Evolutionary conservation across 2,797 vertebrate genomes (phyloP).

Genomic region (Vespertilio murinus): DNA sequence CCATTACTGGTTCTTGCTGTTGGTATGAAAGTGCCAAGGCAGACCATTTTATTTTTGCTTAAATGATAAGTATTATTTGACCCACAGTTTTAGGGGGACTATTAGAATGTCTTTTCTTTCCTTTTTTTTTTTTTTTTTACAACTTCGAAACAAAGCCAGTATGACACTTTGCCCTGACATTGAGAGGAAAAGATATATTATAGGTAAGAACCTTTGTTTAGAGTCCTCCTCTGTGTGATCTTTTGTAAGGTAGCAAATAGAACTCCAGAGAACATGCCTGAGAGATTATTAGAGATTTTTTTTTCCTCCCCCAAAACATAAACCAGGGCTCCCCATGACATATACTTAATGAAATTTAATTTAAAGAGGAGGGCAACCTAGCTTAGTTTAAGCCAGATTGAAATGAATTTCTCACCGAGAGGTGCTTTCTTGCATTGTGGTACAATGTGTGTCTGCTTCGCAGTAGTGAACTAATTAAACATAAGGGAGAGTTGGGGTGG

Average conservation of each 20-base stretch:
- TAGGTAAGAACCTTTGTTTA: constrained; percentile 57
- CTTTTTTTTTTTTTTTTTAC: neutral
- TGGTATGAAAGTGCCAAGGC: constrained; percentile 22
- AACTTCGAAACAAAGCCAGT: constrained; percentile 59
- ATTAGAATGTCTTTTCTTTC: constrained; percentile 18
- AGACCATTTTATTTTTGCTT: constrained; percentile 67
- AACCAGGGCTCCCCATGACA: constrained; percentile 30
- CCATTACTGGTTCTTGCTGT: constrained; percentile 52
- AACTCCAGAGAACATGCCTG: constrained; percentile 34
- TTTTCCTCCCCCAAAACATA: constrained; percentile 44
- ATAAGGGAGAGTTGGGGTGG: neutral
- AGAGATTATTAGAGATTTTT: constrained; percentile 52
- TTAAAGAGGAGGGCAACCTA: constrained; percentile 72
- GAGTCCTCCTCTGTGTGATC: constrained; percentile 43
- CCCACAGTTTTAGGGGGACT: neutral
- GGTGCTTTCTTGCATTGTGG: constrained; percentile 44
- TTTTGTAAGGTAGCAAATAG: constrained; percentile 59
- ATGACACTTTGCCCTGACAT: constrained; percentile 49
- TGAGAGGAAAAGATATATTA: constrained; percentile 7
- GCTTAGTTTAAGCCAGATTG: constrained; percentile 56
- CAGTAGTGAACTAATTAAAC: constrained; percentile 49
- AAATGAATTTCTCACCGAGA: constrained; percentile 67
- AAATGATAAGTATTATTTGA: constrained; percentile 59
- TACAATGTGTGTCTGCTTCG: constrained; percentile 28
- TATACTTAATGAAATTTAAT: constrained; percentile 78